Evolutionary conservation across 2,888 invertebrate genomes (phyloP).

Genomic region (Endomychus coccineus): DNA sequence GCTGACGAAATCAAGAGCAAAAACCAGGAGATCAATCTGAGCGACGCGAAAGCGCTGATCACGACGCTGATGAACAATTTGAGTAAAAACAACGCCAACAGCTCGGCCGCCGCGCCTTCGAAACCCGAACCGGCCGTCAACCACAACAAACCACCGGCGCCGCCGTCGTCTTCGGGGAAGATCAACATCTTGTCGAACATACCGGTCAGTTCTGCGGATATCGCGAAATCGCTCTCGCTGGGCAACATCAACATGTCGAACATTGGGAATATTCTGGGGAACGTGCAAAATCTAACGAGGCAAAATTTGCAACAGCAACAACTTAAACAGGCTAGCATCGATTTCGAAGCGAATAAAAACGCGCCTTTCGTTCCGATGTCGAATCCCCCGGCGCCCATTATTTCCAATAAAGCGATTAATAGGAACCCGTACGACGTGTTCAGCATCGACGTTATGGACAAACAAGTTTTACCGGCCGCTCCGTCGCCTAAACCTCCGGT

Average conservation of each 20-base stretch:
- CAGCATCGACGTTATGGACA: conserved; percentile 3
- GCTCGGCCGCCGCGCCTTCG: conserved; percentile 8
- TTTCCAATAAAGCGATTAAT: not conserved
- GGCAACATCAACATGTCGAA: conserved; percentile 30
- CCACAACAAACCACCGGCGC: conserved; percentile 9
- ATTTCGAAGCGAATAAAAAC: not conserved
- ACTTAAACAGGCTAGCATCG: not conserved
- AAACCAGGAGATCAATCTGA: conserved; percentile 43
- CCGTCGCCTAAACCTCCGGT: not conserved
- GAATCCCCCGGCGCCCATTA: not conserved
- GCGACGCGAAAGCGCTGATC: conserved; percentile 55
- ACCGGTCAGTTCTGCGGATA: conserved; percentile 25
- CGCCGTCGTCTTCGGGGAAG: conserved; percentile 1
- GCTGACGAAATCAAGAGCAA: conserved; percentile 29
- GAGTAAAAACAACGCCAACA: conserved; percentile 18
- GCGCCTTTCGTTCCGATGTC: not conserved
- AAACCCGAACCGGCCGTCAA: conserved; percentile 5
- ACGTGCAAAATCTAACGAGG: conserved; percentile 25
- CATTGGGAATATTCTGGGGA: conserved; percentile 32
- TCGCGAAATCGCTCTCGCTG: conserved; percentile 26
- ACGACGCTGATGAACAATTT: conserved; percentile 54
- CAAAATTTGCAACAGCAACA: too few species aligned
- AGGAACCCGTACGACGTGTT: conserved; percentile 7
- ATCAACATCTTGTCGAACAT: conserved; percentile 17
- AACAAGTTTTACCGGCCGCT: not conserved